Percentiles rank a stretch among this genome's conserved stretches.
Conservation (phyloP, 2,797 vertebrate species). For the Poecilia gillii region DNA sequence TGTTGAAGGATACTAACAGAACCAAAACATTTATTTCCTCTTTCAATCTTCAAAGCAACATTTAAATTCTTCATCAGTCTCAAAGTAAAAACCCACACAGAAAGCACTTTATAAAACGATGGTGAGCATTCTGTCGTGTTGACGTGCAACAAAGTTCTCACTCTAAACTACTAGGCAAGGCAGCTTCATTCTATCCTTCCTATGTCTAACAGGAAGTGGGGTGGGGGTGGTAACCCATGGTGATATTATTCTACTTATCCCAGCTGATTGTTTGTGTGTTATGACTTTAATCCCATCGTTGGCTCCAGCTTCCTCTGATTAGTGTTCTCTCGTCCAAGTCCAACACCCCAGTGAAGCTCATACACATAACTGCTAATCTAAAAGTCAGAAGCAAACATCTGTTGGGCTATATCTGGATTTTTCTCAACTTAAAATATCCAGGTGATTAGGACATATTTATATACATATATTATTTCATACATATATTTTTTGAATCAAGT, state of each 20-base stretch:
- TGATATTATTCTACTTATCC: constrained; percentile 82
- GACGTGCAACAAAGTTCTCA: not conserved
- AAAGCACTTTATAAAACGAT: not conserved
- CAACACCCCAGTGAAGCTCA: constrained; percentile 47
- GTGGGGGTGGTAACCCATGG: constrained; percentile 80
- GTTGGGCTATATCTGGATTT: not conserved
- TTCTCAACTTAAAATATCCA: not conserved
- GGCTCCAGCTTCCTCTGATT: constrained; percentile 87
- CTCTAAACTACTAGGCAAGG: not conserved
- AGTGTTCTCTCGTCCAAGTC: constrained; percentile 77
- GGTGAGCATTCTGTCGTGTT: not conserved
- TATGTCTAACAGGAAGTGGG: constrained; percentile 74
- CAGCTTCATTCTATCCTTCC: not conserved
- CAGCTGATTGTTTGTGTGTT: constrained; percentile 83
- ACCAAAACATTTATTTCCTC: not conserved
- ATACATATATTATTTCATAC: not conserved
- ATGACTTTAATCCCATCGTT: constrained; percentile 83
- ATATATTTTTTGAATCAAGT: not conserved
- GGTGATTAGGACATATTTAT: not conserved
- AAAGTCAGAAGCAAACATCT: not conserved
- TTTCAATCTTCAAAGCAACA: not conserved
- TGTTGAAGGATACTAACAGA: not conserved
- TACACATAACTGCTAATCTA: not conserved
- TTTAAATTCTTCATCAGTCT: not conserved
- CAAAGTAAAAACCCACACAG: not conserved